phyloP scores from a whole-genome alignment of 2,888 invertebrate genomes.

The Eupithecia pulchellata region DNA sequence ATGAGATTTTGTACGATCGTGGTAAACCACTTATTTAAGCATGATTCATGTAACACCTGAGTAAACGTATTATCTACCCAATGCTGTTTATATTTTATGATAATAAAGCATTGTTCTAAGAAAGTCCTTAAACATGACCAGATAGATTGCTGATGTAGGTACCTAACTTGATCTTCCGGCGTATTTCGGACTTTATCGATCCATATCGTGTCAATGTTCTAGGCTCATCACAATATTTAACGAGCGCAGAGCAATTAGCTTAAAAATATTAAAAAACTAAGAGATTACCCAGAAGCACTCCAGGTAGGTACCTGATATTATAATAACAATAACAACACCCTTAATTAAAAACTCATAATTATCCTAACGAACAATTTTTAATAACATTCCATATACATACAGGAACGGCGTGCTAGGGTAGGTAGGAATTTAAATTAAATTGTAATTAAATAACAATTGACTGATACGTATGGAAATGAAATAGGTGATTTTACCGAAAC shows the following conservation, averaged over 20 bases:
- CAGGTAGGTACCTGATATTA: too few relatives aligned
- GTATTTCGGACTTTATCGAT: too few relatives aligned
- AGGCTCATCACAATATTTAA: not conserved
- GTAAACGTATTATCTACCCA: slow-evolving; percentile 28
- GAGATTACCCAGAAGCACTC: too few relatives aligned
- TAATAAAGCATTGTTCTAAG: slow-evolving; percentile 41
- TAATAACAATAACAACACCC: too few relatives aligned
- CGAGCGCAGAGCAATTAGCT: not conserved
- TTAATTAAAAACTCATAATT: too few relatives aligned
- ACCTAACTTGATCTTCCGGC: not conserved
- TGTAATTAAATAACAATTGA: not conserved
- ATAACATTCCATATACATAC: too few relatives aligned
- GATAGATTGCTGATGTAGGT: slow-evolving; percentile 12
- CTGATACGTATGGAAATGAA: not conserved
- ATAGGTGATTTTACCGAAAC: not conserved
- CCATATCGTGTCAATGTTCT: not conserved
- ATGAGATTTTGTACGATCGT: slow-evolving; percentile 11
- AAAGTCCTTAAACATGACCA: slow-evolving; percentile 27
- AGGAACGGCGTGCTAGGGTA: not conserved
- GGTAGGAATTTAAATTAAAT: not conserved
- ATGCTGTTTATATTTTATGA: slow-evolving; percentile 7
- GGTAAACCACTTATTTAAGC: slow-evolving; percentile 16
- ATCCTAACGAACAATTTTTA: too few relatives aligned
- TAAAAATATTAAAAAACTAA: too few relatives aligned
- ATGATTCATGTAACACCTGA: slow-evolving; percentile 41